phyloP scores from a whole-genome alignment of 35 echinoderm and acorn worm species.

The Strongylocentrotus purpuratus region DNA sequence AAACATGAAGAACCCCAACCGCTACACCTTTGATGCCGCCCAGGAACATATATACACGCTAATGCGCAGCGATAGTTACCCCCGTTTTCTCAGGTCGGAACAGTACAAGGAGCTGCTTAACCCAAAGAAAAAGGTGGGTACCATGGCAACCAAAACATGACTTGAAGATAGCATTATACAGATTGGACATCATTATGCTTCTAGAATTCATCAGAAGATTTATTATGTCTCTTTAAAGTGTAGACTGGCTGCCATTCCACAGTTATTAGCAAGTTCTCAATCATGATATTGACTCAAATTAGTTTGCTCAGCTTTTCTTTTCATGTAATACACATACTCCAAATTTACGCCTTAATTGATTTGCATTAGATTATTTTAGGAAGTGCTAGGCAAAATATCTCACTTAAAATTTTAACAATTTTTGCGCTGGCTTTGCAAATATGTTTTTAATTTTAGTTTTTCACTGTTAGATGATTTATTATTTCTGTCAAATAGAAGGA shows the following conservation, averaged over 20 bases:
- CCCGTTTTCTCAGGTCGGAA: slow-evolving; percentile 94
- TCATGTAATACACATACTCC: background rate
- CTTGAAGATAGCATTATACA: background rate
- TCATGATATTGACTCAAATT: background rate
- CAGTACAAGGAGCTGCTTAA: slow-evolving; percentile 98
- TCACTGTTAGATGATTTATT: background rate
- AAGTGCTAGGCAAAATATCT: background rate
- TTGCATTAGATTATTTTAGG: slow-evolving; percentile 12
- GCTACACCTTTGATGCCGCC: slow-evolving; percentile 95
- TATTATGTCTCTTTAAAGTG: background rate
- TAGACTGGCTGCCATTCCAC: background rate
- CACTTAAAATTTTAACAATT: background rate
- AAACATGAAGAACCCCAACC: slow-evolving; percentile 87
- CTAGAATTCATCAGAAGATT: background rate
- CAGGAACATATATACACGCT: slow-evolving; percentile 96
- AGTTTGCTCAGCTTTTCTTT: slow-evolving; percentile 3
- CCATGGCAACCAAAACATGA: background rate
- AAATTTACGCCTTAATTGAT: background rate
- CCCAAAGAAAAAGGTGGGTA: slow-evolving; percentile 99
- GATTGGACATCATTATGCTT: background rate
- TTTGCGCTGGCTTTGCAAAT: background rate
- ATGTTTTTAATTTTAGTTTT: background rate
- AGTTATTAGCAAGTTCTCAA: background rate
- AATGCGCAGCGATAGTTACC: slow-evolving; percentile 98
- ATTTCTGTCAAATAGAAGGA: background rate